A percentile compares a stretch with the other conserved stretches of the same genome.
phyloP scores from a whole-genome alignment of 1,140 invertebrate genomes.

The Cyrtorhinus lividipennis region DNA sequence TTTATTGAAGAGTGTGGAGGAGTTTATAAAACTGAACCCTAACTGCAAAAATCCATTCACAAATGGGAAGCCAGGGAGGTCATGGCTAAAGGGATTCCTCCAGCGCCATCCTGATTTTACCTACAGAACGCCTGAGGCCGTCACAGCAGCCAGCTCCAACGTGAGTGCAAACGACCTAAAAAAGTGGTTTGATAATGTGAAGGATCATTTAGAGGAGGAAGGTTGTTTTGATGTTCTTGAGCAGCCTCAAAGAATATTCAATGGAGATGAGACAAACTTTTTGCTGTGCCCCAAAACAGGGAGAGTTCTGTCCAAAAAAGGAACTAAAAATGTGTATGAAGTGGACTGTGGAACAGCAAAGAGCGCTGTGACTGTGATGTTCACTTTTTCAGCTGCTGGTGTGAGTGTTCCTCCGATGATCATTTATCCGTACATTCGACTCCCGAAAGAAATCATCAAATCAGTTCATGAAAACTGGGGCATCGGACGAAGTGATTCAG shows the following conservation, averaged over 20 bases:
- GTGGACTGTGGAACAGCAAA: slow-evolving; percentile 17
- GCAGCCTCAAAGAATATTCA: slow-evolving; percentile 16
- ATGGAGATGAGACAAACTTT: slow-evolving; percentile 22
- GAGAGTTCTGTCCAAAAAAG: slow-evolving; percentile 16
- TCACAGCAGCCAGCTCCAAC: background rate
- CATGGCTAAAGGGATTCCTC: background rate
- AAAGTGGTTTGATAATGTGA: background rate
- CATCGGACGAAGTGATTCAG: slow-evolving; percentile 20
- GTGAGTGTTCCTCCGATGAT: slow-evolving; percentile 17
- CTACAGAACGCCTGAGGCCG: background rate
- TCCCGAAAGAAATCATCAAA: slow-evolving; percentile 13
- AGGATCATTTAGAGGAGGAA: background rate
- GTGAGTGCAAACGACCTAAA: background rate
- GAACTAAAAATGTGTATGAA: slow-evolving; percentile 5
- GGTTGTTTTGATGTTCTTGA: background rate
- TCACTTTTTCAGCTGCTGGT: slow-evolving; percentile 17
- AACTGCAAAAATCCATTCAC: background rate
- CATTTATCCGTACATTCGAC: slow-evolving; percentile 12
- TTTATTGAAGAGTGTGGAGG: background rate
- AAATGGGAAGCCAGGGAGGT: background rate
- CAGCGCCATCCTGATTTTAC: background rate
- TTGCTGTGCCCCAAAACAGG: slow-evolving; percentile 16
- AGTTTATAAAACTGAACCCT: background rate
- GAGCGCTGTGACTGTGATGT: slow-evolving; percentile 20
- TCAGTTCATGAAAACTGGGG: slow-evolving; percentile 22